Base-by-base conservation (phyloP, 2,888 invertebrate genomes). In the Diplolepis rosae region DNA sequence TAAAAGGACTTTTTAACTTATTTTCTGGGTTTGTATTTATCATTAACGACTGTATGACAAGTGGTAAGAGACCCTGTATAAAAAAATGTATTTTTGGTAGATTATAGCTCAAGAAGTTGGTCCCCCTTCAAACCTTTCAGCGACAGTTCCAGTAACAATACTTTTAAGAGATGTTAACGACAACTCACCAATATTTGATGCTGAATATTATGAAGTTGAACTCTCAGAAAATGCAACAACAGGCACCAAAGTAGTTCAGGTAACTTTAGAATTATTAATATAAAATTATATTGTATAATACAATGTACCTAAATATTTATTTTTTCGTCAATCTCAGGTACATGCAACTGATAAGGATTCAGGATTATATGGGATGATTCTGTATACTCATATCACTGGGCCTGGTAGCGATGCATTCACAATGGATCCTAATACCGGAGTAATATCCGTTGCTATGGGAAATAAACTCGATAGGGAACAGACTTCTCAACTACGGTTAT, bases 121-220 rank as follows among this genome's bases (percentile, higher is more conserved):
- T 48, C 94, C 94, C 77, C 92, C 92, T 28, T 93, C 93, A 56
- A 95, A 95, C 87, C 90, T 94, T 65, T 93, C 95, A 66, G 92
- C 93, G 3, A 91, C 91, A 65, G 94, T 95, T 6, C 93, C 94
- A 75, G 93, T 96, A 0, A 94, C 93, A 1, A 94, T 97, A 11
- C 93, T 94, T 82, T 89, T 98, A 28, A 93, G 94, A 76, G 97
- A 98, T 84, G 91, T 94, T 7, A 98, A 98, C 84, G 98, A 98
- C 86, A 96, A 97, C 88, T 91, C 94, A 30, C 98, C 98, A 1
- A 90, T 93, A 72, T 98, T 98, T 85, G 90, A 92, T 13, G 92
- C 93, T 79, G 89, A 92, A 45, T 91, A 92, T 1, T 98, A 97
- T 86, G 91, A 92, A 32, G 94, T 93, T 0, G 93, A 93, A 67